A percentile compares a stretch with the other conserved stretches of the same genome.
Evolutionary conservation across 2,888 invertebrate genomes (phyloP).

Genomic region (Dynastes tityus): DNA sequence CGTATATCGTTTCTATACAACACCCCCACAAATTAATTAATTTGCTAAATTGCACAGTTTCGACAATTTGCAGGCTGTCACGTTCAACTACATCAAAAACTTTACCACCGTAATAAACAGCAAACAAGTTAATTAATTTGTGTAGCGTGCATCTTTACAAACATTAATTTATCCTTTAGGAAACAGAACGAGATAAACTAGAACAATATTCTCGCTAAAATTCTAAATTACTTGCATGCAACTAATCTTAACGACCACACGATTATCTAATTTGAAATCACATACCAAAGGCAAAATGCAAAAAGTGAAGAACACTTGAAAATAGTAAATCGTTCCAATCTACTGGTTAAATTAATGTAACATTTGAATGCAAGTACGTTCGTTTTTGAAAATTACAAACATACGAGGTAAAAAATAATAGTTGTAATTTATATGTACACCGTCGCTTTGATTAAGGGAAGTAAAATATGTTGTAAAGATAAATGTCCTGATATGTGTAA

Average conservation of each 20-base stretch:
- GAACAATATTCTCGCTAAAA: slow-evolving; percentile 18
- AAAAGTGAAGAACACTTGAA: slow-evolving; percentile 16
- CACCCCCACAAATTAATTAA: too few relatives aligned
- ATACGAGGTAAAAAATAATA: slow-evolving; percentile 3
- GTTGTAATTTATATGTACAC: not conserved
- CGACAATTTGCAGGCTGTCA: too few relatives aligned
- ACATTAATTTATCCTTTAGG: slow-evolving; percentile 1
- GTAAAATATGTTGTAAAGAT: not conserved
- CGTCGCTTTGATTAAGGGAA: not conserved
- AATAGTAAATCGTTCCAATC: not conserved
- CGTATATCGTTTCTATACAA: not conserved
- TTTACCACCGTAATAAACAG: too few relatives aligned
- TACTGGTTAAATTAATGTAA: slow-evolving; percentile 1
- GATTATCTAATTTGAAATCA: slow-evolving; percentile 19
- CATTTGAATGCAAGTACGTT: slow-evolving; percentile 28
- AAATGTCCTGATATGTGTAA: not conserved
- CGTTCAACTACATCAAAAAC: too few relatives aligned
- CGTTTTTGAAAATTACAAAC: not conserved
- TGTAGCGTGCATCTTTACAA: not conserved
- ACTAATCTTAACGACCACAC: slow-evolving; percentile 16
- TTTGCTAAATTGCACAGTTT: too few relatives aligned
- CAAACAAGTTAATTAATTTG: too few relatives aligned
- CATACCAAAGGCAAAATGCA: slow-evolving; percentile 38
- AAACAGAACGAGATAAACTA: not conserved
- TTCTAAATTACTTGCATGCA: slow-evolving; percentile 38